phyloP scores from a whole-genome alignment of 1,140 invertebrate species.

The Planococcus citri region DNA sequence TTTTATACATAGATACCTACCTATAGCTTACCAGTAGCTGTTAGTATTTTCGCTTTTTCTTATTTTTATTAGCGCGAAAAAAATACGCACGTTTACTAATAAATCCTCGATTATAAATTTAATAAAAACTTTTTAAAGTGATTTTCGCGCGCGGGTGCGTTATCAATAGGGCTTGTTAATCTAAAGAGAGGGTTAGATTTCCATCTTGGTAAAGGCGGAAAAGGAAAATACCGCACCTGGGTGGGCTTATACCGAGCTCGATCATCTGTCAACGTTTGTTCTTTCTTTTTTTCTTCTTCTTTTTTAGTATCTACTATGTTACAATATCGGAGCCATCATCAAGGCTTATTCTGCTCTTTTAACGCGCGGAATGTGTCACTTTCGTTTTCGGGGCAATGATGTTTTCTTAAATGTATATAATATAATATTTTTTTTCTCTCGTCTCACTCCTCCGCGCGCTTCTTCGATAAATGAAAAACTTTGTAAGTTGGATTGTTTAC shows the following conservation, averaged over 20 bases:
- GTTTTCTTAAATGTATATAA: too few species aligned
- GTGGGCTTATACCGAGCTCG: background rate
- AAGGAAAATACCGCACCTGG: background rate
- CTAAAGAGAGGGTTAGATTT: background rate
- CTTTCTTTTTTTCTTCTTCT: background rate
- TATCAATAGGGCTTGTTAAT: background rate
- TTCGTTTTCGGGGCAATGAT: background rate
- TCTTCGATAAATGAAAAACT: too few species aligned
- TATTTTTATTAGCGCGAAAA: too few species aligned
- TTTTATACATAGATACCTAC: background rate
- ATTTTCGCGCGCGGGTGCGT: conserved; percentile 4
- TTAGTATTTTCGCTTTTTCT: too few species aligned
- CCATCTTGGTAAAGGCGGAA: background rate
- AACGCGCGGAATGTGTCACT: conserved; percentile 1
- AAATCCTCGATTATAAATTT: conserved; percentile 4
- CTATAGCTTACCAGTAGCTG: background rate
- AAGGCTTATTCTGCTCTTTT: background rate
- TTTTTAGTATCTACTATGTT: too few species aligned
- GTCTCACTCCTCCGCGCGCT: too few species aligned
- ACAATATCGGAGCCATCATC: background rate
- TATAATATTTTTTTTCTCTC: too few species aligned
- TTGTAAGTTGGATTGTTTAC: too few species aligned
- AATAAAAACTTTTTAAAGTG: background rate
- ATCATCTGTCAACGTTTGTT: background rate
- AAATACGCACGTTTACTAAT: background rate